A percentile compares a stretch with the other conserved stretches of the same genome.
Evolutionary conservation across 2,888 invertebrate genomes (phyloP).

Genomic region (Dendrolimus houi): DNA sequence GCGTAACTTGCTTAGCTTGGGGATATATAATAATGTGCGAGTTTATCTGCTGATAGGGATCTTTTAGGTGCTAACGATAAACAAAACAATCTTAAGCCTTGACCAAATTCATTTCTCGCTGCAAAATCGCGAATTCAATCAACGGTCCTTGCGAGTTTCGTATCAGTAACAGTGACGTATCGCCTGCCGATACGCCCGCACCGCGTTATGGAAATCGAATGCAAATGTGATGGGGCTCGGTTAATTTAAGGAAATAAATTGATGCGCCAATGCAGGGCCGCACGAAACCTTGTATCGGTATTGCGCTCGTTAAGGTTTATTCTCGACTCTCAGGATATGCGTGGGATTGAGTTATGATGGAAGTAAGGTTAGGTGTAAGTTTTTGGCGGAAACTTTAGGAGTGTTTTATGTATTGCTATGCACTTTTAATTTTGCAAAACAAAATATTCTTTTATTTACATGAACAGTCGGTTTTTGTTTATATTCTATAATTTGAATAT

Average conservation of each 20-base stretch:
- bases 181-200: slow-evolving; percentile 55
- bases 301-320: slow-evolving; percentile 39
- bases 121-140: slow-evolving; percentile 42
- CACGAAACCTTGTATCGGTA: slow-evolving; percentile 12
- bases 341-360: slow-evolving; percentile 12
- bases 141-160: slow-evolving; percentile 22
- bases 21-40: no score
- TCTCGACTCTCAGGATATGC: slow-evolving; percentile 20
- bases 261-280: slow-evolving; percentile 22
- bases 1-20: no score
- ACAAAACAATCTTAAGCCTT: no score
- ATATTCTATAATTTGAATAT: no score
- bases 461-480: no score
- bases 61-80: no score
- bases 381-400: no score
- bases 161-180: slow-evolving; percentile 69
- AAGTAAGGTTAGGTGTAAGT: no score
- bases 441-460: no score
- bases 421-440: no score
- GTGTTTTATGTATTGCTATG: no score
- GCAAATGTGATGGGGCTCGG: slow-evolving; percentile 65
- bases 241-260: slow-evolving; percentile 74
- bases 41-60: no score
- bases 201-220: slow-evolving; percentile 71
- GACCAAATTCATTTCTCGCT: slow-evolving; percentile 19